Percentiles rank a stretch among this genome's conserved stretches.
These are phyloP conservation scores for Eonycteris spelaea DNA, from an alignment of 2,113 vertebrate species.

Conservation along the genomic window DNA sequence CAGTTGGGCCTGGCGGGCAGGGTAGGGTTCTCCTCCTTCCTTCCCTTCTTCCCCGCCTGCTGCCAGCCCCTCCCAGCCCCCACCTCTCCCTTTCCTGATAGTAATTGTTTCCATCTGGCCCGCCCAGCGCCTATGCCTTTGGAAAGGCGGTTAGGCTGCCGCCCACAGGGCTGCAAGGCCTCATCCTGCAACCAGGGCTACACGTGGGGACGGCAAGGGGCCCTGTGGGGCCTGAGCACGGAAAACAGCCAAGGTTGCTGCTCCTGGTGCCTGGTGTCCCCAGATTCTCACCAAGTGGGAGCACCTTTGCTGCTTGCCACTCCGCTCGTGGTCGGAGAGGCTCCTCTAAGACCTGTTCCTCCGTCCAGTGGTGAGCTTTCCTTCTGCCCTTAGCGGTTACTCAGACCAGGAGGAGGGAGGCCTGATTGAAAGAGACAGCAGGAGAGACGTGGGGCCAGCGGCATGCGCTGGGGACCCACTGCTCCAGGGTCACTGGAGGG, in stretches of 20 bases:
- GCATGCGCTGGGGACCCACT: not conserved
- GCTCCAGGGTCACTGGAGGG: not conserved
- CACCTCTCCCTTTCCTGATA: not conserved
- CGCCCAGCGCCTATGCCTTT: slow-evolving; percentile 35
- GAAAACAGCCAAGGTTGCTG: not conserved
- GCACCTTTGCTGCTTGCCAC: not conserved
- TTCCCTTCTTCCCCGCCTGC: too few relatives aligned
- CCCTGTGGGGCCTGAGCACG: not conserved
- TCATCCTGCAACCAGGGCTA: not conserved
- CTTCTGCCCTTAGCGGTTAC: not conserved
- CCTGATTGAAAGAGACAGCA: not conserved
- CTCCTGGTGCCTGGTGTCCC: not conserved
- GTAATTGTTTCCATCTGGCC: slow-evolving; percentile 76
- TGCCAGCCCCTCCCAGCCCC: not conserved
- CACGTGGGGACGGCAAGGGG: not conserved
- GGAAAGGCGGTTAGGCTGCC: slow-evolving; percentile 4
- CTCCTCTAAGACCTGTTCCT: not conserved
- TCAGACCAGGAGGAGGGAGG: not conserved
- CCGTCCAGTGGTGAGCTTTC: not conserved
- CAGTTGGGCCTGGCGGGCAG: not conserved
- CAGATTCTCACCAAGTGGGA: not conserved
- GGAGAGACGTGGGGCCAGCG: not conserved
- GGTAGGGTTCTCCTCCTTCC: not conserved
- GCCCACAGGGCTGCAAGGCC: slow-evolving; percentile 52
- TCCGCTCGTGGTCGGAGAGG: not conserved